Base-by-base conservation (phyloP, 2,797 vertebrate genomes). In the Sebastolobus alascanus region DNA sequence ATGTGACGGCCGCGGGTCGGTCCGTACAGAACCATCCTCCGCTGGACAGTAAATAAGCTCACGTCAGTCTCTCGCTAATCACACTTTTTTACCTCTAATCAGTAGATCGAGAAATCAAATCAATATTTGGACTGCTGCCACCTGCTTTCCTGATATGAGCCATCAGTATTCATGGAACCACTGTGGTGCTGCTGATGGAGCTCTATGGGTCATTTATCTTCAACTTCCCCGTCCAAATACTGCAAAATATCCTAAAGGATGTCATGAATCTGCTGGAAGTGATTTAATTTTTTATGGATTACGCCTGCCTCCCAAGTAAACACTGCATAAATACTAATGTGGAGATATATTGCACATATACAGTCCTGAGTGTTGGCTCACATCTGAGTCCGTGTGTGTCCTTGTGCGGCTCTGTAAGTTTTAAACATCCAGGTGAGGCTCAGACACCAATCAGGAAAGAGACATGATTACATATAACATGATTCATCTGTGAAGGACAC, bases 131-230 rank as follows among this genome's bases (percentile, higher is more conserved):
- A 64, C 22, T 33, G 27, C 25, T 5, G 20, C 84, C 88, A 91
- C 65, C 86, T 89, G 91, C 78, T 71, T 67, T 75, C 73, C 70
- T 56, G 58, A 87, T 84, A 81, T 79, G 77, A 87, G 74, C 64
- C 77, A 87, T 92, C 80, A 87, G 77, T 90, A 92, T 92, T 89
- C 92, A 91, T 89, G 66, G 65, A 22, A 83, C 76, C 73, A 59
- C 55, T 79, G 12, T 27, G 43, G 22, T 61, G 55, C 29, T 11
- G 35, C 20, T 65, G 76, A 84, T 75, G 69, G 56, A 66, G 63
- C 52, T 71, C 56, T 10, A 8, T 54, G 31, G 46, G 35, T 2
- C 72, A 73, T 88, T 3, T 54, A 31, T 65, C 54, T 52, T 35
- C 65, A 25, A 40, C 38, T 72, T 69, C 31, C 40, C 54, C 1